These are phyloP conservation scores for Nematostella vectensis DNA, from an alignment of 92 coral and sea anemone species.

Conservation along the genomic window DNA sequence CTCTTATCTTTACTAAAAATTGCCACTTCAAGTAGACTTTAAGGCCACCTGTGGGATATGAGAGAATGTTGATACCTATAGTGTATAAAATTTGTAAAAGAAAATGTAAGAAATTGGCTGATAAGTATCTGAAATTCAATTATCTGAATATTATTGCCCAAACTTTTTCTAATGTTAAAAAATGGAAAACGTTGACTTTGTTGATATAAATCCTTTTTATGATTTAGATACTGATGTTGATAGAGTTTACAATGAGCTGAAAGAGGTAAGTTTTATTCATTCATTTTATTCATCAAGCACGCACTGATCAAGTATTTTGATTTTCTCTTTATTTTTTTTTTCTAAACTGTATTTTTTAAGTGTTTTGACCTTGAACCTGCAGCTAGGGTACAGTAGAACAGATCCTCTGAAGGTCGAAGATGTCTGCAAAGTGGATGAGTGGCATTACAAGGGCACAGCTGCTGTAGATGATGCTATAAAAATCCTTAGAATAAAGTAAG, in stretches of 20 bases:
- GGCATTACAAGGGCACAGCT: slow-evolving; percentile 60
- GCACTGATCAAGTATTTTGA: neutral
- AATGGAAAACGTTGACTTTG: too few species aligned
- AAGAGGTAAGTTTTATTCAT: slow-evolving; percentile 27
- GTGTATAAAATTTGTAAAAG: too few species aligned
- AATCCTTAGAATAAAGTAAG: slow-evolving; percentile 47
- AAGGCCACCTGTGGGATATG: too few species aligned
- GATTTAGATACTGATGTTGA: slow-evolving; percentile 70
- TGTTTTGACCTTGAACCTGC: neutral
- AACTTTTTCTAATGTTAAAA: too few species aligned
- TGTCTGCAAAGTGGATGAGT: slow-evolving; percentile 58
- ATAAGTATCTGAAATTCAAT: too few species aligned
- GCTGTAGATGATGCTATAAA: slow-evolving; percentile 49
- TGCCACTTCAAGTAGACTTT: too few species aligned
- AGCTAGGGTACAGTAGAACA: slow-evolving; percentile 60
- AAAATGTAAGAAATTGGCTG: too few species aligned
- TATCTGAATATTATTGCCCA: too few species aligned
- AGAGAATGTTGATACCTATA: too few species aligned
- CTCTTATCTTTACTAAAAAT: too few species aligned
- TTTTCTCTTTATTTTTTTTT: neutral
- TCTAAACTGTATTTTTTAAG: neutral
- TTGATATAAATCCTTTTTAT: too few species aligned
- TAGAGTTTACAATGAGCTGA: slow-evolving; percentile 47
- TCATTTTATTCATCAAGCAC: too few species aligned
- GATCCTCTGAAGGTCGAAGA: slow-evolving; percentile 63